Conservation (phyloP, 2,888 invertebrate genomes). For the Parapristionchus giblindavisi region DNA sequence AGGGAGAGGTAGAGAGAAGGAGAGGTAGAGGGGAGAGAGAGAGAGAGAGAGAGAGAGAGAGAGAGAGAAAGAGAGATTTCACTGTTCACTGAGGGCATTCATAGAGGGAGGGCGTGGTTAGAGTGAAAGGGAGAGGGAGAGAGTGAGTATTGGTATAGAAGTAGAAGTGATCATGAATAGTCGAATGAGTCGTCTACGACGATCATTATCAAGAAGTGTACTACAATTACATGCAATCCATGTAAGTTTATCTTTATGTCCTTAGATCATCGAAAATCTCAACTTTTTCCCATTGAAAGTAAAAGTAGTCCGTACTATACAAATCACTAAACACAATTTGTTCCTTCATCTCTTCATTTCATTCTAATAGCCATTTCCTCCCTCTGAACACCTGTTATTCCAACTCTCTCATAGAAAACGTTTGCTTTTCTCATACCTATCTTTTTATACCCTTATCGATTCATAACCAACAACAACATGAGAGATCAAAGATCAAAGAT, state of each 20-base stretch:
- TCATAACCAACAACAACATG: no score
- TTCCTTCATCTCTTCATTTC: background rate
- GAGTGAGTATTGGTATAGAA: constrained; percentile 18
- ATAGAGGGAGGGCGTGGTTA: background rate
- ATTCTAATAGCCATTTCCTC: background rate
- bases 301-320: no score
- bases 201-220: constrained; percentile 24
- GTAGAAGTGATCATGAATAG: constrained; percentile 28
- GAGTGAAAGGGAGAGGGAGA: background rate
- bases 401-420: background rate
- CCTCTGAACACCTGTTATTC: background rate
- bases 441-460: no score
- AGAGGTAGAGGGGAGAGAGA: background rate
- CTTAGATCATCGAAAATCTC: background rate
- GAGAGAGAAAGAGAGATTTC: background rate
- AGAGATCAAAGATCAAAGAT: no score
- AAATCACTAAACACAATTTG: no score
- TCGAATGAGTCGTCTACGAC: constrained; percentile 33
- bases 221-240: constrained; percentile 38
- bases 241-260: constrained; percentile 5
- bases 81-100: background rate
- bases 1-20: background rate
- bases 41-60: constrained; percentile 2
- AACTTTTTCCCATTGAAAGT: no score
- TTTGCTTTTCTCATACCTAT: background rate